Conservation (phyloP, 2,888 invertebrate species). For the Callinectes sapidus region DNA sequence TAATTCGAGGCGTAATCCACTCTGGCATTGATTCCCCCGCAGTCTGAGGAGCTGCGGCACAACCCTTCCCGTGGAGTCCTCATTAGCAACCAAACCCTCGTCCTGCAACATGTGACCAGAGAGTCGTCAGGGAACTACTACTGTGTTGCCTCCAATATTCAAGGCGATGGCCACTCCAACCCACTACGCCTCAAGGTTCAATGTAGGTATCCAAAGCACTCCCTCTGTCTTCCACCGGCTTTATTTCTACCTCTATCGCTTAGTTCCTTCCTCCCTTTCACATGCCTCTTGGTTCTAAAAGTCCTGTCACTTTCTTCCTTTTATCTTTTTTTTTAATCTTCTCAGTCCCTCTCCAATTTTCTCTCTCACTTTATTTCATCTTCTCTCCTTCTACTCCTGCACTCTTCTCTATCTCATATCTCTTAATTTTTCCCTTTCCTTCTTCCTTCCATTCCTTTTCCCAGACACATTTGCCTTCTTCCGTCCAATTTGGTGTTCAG, state of each 20-base stretch:
- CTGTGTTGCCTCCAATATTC: constrained; percentile 9
- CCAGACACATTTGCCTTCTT: background rate
- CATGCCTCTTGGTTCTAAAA: background rate
- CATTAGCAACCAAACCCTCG: constrained; percentile 26
- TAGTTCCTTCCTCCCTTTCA: background rate
- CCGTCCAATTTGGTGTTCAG: background rate
- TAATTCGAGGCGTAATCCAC: constrained; percentile 24
- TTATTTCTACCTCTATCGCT: background rate
- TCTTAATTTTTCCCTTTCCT: background rate
- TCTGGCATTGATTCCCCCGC: background rate
- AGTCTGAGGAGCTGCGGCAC: constrained; percentile 21
- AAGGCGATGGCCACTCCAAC: constrained; percentile 11
- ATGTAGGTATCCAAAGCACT: background rate
- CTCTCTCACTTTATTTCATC: background rate
- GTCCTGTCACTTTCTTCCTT: background rate
- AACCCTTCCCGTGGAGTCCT: background rate
- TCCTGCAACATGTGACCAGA: constrained; percentile 28
- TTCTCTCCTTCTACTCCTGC: background rate
- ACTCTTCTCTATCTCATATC: background rate
- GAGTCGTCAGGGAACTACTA: constrained; percentile 29
- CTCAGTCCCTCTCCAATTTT: background rate
- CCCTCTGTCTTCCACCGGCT: background rate
- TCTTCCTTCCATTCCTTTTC: background rate
- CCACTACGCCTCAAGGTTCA: background rate
- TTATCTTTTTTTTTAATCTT: background rate